Conservation (phyloP, 2,888 invertebrate genomes). For the Metopia argyrocephala region DNA sequence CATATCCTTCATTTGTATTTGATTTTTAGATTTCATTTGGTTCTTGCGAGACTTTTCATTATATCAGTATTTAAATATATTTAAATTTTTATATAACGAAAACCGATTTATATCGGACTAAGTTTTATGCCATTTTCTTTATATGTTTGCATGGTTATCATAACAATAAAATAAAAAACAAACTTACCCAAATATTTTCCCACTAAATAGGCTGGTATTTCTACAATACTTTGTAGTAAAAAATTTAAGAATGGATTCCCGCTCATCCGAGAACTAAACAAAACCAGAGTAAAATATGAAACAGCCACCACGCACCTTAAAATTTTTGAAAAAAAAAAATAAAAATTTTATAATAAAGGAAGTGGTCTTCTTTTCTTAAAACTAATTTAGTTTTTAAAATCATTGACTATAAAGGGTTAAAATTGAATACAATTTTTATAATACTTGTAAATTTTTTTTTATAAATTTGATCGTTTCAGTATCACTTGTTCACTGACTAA, state of each 20-base stretch:
- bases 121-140: not conserved
- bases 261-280: constrained; percentile 80
- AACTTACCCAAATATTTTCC: constrained; percentile 79
- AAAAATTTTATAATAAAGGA: not conserved
- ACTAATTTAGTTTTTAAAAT: no score
- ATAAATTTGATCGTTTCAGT: no score
- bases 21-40: no score
- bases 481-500: no score
- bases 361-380: no score
- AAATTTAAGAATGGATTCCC: constrained; percentile 84
- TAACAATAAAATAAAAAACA: not conserved
- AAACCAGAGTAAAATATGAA: constrained; percentile 80
- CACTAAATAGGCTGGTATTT: constrained; percentile 82
- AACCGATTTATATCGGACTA: not conserved
- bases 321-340: not conserved
- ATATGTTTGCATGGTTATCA: not conserved
- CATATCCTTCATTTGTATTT: no score
- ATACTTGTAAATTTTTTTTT: no score
- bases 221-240: constrained; percentile 82
- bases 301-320: constrained; percentile 80
- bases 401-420: no score
- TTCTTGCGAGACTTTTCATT: no score
- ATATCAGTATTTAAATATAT: no score
- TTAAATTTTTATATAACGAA: no score
- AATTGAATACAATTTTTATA: no score